These are phyloP conservation scores for Trissolcus brochymenae DNA, from an alignment of 2,888 invertebrate species.

Conservation along the genomic window DNA sequence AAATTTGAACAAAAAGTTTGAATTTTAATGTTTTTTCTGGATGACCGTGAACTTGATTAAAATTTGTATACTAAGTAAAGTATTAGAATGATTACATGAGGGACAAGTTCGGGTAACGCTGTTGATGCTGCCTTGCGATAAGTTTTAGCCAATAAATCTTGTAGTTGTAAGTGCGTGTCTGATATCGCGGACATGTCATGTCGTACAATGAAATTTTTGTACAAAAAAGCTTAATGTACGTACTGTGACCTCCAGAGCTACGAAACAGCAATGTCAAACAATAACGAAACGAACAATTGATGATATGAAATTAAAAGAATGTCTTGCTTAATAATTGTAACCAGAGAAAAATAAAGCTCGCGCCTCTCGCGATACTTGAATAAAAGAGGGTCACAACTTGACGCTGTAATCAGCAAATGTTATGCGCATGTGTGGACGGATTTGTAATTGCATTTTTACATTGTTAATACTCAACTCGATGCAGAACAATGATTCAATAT, in stretches of 20 bases:
- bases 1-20: not conserved
- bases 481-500: constrained; percentile 40
- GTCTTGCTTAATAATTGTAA: constrained; percentile 45
- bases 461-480: constrained; percentile 48
- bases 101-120: constrained; percentile 47
- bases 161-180: constrained; percentile 60
- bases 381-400: constrained; percentile 43
- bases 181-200: constrained; percentile 59
- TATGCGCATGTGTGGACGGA: constrained; percentile 45
- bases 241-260: constrained; percentile 59
- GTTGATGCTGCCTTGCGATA: constrained; percentile 51
- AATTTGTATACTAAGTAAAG: constrained; percentile 27
- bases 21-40: too few relatives aligned
- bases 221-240: constrained; percentile 62
- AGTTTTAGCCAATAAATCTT: constrained; percentile 58
- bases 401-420: constrained; percentile 48
- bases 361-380: constrained; percentile 42
- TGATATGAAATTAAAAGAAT: constrained; percentile 14
- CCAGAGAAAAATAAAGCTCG: constrained; percentile 27
- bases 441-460: constrained; percentile 55
- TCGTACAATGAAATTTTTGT: constrained; percentile 70
- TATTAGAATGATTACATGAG: constrained; percentile 11
- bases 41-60: constrained; percentile 3
- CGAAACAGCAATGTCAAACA: constrained; percentile 44
- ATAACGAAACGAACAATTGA: constrained; percentile 15